Base-by-base conservation (phyloP, 2,797 vertebrate species). In the Brotogeris chrysoptera region DNA sequence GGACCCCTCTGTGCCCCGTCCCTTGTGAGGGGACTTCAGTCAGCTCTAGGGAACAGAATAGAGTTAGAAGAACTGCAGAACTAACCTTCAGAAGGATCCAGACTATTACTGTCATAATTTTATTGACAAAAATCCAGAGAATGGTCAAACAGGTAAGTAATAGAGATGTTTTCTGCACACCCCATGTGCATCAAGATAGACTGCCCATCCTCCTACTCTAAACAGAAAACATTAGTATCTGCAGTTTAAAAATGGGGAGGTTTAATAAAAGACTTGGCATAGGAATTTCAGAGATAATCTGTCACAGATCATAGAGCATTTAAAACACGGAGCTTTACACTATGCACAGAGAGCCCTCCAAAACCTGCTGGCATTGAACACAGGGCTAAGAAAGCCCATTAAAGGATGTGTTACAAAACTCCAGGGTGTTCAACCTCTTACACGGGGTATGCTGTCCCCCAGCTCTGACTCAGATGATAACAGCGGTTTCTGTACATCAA, bases 141-240 rank as follows among this genome's bases (percentile, higher is more conserved):
- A 16, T 2, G 24, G 18, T 52, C 24, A 13, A 77, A 30, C 8
- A 63, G 32, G 55, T 34, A 23, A 77, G 74, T 60, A 64, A 23
- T 11, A 5, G 18, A 44, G 34, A 5, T 60, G 27, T 50, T 71
- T 23, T 63, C 46, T 52, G 46, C 20, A 7, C 17, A 2, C 8
- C 24, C 25, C 2, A 0, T 20, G 10, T 25, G 0, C 30, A 6
- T 18, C 32, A 24, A 44, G 21, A 13, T 5, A 25, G 64, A 53
- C 21, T 71, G 71, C 15, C 50, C 49, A 6, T 30, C 4, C 3
- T 28, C 28, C 20, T 49, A 0, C 34, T 80, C 24, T 27, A 4
- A 50, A 38, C n/a, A 12, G 39, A 66, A 66, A 74, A 28, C 19
- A 14, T 49, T 47, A 30, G 6, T 16, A 6, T 34, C 38, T 46